Conservation (phyloP, 2,888 invertebrate species). For the Rotaria sp. region DNA sequence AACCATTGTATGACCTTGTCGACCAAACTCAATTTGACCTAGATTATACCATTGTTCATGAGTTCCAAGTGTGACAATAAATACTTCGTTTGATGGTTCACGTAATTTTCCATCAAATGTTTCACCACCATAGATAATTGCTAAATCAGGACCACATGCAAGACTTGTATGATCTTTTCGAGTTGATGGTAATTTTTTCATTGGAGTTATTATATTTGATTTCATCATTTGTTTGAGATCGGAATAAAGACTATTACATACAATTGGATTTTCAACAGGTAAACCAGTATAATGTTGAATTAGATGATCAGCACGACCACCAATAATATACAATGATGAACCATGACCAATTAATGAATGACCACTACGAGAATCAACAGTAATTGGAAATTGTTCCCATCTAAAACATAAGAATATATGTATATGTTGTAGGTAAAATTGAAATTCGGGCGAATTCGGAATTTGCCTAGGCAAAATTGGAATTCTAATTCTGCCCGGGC, state of each 20-base stretch:
- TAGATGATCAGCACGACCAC: conserved; percentile 50
- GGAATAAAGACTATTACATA: neutral
- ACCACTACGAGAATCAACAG: conserved; percentile 51
- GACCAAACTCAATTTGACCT: conserved; percentile 44
- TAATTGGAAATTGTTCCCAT: conserved; percentile 46
- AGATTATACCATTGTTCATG: conserved; percentile 45
- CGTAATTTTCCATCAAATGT: conserved; percentile 51
- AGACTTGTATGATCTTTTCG: conserved; percentile 49
- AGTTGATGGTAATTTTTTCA: conserved; percentile 49
- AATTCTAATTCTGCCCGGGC: too few species aligned
- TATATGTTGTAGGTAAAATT: too few species aligned
- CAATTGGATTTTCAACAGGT: conserved; percentile 40
- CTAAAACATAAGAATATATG: too few species aligned
- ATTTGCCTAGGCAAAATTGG: too few species aligned
- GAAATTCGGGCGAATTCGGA: too few species aligned
- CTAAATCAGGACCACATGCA: conserved; percentile 43
- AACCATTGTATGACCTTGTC: conserved; percentile 49
- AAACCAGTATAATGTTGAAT: conserved; percentile 46
- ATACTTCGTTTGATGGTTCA: conserved; percentile 52
- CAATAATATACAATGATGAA: conserved; percentile 46
- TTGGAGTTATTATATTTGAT: conserved; percentile 36
- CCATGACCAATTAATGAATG: conserved; percentile 49
- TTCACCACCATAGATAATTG: conserved; percentile 53
- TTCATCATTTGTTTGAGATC: neutral
- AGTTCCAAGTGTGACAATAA: conserved; percentile 45